Conservation (phyloP, 2,797 vertebrate species). For the Halcyon chelicuti region DNA sequence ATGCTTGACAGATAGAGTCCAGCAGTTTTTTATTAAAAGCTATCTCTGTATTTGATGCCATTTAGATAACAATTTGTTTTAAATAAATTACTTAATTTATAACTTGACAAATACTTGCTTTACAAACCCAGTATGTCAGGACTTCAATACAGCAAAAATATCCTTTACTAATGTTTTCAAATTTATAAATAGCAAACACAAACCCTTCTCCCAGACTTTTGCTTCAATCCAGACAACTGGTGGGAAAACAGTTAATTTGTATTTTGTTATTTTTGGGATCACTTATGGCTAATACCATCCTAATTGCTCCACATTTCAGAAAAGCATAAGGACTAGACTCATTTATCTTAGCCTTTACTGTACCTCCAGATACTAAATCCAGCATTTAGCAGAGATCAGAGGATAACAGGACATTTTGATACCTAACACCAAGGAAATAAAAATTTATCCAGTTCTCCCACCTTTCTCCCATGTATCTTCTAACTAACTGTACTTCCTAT, state of each 20-base stretch:
- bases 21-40: background rate
- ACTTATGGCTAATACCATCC: background rate
- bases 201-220: background rate
- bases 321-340: background rate
- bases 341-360: background rate
- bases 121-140: background rate
- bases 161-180: background rate
- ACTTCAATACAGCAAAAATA: background rate
- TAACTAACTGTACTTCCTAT: background rate
- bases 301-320: background rate
- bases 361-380: background rate
- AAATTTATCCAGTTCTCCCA: background rate
- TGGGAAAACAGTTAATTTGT: background rate
- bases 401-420: background rate
- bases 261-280: background rate
- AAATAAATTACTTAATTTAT: background rate
- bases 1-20: background rate
- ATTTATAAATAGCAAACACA: background rate
- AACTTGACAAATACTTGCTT: background rate
- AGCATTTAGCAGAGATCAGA: background rate
- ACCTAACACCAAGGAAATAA: background rate
- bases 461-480: rapidly evolving
- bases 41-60: background rate
- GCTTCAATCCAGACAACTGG: background rate
- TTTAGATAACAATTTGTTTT: background rate